These are phyloP conservation scores for Tringa solitaria DNA, from an alignment of 2,113 vertebrate genomes.

Conservation along the genomic window DNA sequence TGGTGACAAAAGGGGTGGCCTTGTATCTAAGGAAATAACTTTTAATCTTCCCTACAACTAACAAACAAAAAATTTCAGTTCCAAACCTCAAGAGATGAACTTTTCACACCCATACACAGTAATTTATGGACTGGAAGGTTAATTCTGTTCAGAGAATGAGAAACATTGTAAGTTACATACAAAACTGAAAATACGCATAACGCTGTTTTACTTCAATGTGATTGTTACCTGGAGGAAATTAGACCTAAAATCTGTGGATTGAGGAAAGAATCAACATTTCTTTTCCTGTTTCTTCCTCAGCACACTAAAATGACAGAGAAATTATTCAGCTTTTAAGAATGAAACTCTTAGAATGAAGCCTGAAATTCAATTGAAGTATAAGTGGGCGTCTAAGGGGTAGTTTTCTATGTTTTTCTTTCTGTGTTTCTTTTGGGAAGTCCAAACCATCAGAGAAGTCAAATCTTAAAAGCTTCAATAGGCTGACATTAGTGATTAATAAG, in stretches of 20 bases:
- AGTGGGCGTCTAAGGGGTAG: not conserved
- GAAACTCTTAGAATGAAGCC: not conserved
- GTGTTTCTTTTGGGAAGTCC: not conserved
- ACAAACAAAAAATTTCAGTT: not conserved
- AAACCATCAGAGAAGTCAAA: not conserved
- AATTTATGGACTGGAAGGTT: not conserved
- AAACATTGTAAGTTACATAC: not conserved
- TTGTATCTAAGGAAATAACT: not conserved
- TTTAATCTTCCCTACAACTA: not conserved
- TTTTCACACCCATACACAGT: not conserved
- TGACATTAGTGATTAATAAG: not conserved
- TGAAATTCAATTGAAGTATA: not conserved
- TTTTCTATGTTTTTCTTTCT: not conserved
- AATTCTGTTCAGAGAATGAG: not conserved
- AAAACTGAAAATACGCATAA: not conserved
- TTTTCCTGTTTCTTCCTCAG: not conserved
- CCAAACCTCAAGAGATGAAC: rapidly evolving
- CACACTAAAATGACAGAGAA: not conserved
- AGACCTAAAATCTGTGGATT: not conserved
- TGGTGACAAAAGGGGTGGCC: not conserved
- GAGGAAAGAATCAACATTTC: not conserved
- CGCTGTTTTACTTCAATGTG: not conserved
- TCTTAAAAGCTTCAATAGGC: not conserved
- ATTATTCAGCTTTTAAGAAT: not conserved
- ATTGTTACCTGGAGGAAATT: not conserved